Evolutionary conservation across 2,888 invertebrate genomes (phyloP).

Genomic region (Agonopterix alstromeriana): DNA sequence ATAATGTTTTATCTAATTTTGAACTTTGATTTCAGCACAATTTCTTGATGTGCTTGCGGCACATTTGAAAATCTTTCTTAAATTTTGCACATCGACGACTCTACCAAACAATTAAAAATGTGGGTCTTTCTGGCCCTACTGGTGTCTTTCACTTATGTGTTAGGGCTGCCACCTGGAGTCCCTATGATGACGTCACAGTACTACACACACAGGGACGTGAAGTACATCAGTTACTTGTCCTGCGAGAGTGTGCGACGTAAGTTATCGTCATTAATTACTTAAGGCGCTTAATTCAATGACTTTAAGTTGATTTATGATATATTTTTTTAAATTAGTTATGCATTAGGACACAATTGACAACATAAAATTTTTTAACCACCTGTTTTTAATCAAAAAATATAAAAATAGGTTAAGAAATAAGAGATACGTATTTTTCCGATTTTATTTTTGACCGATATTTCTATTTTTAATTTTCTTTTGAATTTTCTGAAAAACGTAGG

Average conservation of each 20-base stretch:
- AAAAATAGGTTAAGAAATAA: too few species aligned
- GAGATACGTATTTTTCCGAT: too few species aligned
- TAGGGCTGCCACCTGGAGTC: not conserved
- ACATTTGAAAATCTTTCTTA: not conserved
- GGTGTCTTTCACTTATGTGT: not conserved
- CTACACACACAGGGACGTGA: conserved; percentile 1
- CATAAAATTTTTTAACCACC: too few species aligned
- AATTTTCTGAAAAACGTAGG: too few species aligned
- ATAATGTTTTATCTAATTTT: too few species aligned
- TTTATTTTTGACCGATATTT: too few species aligned
- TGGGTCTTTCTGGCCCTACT: not conserved
- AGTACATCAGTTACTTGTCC: not conserved
- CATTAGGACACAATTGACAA: too few species aligned
- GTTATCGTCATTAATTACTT: not conserved
- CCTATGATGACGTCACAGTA: not conserved
- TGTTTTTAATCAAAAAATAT: too few species aligned
- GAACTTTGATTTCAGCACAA: not conserved
- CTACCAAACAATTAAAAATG: not conserved
- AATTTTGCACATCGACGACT: not conserved
- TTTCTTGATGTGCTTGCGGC: not conserved
- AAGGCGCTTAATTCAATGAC: not conserved
- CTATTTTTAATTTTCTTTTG: too few species aligned
- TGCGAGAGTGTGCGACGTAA: not conserved
- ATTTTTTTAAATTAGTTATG: not conserved
- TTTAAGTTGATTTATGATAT: not conserved